phyloP scores from a whole-genome alignment of 2,888 invertebrate species.

The Drosophila paramelanica region DNA sequence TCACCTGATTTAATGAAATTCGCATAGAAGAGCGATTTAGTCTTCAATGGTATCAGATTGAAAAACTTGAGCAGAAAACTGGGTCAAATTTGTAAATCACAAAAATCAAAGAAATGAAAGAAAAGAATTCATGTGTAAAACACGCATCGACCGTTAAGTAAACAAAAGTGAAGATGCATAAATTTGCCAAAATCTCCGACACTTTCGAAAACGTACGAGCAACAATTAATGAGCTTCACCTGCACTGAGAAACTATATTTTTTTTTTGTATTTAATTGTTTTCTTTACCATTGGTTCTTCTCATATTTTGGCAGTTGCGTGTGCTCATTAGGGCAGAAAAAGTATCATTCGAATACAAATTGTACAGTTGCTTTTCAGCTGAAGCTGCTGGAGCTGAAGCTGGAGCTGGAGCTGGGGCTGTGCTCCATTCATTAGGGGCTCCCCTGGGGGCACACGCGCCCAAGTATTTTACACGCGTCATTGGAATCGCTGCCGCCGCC shows the following conservation, averaged over 20 bases:
- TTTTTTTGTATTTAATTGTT: conserved; percentile 18
- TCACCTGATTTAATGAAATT: neutral
- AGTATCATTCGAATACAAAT: conserved; percentile 51
- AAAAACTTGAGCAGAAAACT: neutral
- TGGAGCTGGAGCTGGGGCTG: neutral
- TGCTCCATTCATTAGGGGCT: conserved; percentile 50
- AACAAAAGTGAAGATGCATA: conserved; percentile 43
- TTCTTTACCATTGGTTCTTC: neutral
- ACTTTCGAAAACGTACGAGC: conserved; percentile 46
- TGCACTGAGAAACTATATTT: conserved; percentile 17
- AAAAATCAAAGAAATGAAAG: neutral
- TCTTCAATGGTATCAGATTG: neutral
- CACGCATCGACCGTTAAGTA: conserved; percentile 38
- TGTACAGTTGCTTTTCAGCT: conserved; percentile 50
- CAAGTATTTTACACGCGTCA: conserved; percentile 57
- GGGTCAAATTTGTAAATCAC: conserved; percentile 18
- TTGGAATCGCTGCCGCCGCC: conserved; percentile 27
- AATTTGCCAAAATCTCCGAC: conserved; percentile 31
- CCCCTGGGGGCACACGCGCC: conserved; percentile 55
- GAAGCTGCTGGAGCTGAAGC: conserved; percentile 9
- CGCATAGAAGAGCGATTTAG: neutral
- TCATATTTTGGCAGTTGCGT: conserved; percentile 15
- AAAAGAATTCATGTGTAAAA: conserved; percentile 1
- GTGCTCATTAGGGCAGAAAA: conserved; percentile 40
- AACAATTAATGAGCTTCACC: conserved; percentile 26